Evolutionary conservation across 2,888 invertebrate species (phyloP), one percentile per base, ranked within the genome.

Genomic region (Onthophagus sagittarius): DNA sequence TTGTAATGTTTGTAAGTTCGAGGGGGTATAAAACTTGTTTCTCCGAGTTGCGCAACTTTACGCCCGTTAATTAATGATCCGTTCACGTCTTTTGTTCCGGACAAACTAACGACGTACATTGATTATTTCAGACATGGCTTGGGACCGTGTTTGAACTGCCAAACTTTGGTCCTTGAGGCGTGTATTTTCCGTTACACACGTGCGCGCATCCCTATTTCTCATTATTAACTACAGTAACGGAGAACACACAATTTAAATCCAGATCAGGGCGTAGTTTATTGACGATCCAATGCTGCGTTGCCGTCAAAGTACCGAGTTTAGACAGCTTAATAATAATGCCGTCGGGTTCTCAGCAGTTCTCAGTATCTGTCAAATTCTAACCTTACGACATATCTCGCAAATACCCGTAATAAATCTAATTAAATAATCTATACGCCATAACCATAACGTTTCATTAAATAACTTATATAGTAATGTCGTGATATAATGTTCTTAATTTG

Each of bases 191-290:
- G 67, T n/a, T 67, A 67, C 67, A 67, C 67, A 67, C 31, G 32
- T 23, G 23, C 31, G 13, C 67, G 67, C 67, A 67, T 67, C 31
- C n/a, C 31, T 15, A 67, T 67, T 31, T 67, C 67, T 32, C 67
- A 67, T 67, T 67, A 67, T 67, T 67, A 67, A 13, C 67, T 67
- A 32, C 32, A 23, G 31, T 67, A 67, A 31, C 67, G 67, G 67
- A 67, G 67, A 67, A 67, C 67, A 67, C 31, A 67, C 32, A 67
- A 67, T 67, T 67, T 67, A 67, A 67, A 67, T 31, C 67, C n/a
- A 11, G 39, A 53, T 53, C 39, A 23, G 67, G 67, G 31, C 67
- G 67, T 67, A 23, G 67, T 23, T 67, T 67, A 67, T 67, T 32
- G 39, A 53, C 39, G 39, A 53, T 53, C 23, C 23, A 23, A 23